A percentile compares a stretch with the other conserved stretches of the same genome.
phyloP scores from a whole-genome alignment of 1,140 invertebrate genomes.

The Drosophila carrolli region DNA sequence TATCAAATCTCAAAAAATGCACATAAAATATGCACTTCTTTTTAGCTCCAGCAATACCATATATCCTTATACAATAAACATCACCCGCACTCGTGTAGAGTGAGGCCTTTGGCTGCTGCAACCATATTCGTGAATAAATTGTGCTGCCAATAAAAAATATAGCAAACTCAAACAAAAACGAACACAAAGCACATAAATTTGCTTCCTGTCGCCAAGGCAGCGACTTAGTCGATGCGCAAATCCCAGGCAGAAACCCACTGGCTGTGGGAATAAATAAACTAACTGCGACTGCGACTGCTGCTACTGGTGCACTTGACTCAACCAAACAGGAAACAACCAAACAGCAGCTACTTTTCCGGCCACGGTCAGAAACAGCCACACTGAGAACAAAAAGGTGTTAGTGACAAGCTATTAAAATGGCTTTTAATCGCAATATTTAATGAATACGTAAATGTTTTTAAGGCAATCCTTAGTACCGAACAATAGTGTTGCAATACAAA shows the following conservation, averaged over 20 bases:
- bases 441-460: too few species aligned
- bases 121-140: conserved; percentile 59
- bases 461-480: too few species aligned
- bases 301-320: conserved; percentile 26
- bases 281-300: conserved; percentile 23
- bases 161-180: conserved; percentile 50
- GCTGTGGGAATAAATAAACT: conserved; percentile 57
- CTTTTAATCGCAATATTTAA: too few species aligned
- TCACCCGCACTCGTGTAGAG: conserved; percentile 18
- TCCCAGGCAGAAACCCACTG: conserved; percentile 18
- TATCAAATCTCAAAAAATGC: conserved; percentile 22
- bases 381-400: not conserved
- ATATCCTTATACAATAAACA: conserved; percentile 52
- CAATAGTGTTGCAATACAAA: too few species aligned
- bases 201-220: conserved; percentile 65
- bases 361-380: conserved; percentile 20
- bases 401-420: too few species aligned
- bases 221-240: conserved; percentile 11
- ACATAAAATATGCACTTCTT: not conserved
- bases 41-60: conserved; percentile 19
- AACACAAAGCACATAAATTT: conserved; percentile 68
- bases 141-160: conserved; percentile 67
- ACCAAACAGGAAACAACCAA: conserved; percentile 32
- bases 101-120: conserved; percentile 1
- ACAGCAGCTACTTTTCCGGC: conserved; percentile 36